Conservation (phyloP, 2,888 invertebrate genomes). For the Netelia melanura region DNA sequence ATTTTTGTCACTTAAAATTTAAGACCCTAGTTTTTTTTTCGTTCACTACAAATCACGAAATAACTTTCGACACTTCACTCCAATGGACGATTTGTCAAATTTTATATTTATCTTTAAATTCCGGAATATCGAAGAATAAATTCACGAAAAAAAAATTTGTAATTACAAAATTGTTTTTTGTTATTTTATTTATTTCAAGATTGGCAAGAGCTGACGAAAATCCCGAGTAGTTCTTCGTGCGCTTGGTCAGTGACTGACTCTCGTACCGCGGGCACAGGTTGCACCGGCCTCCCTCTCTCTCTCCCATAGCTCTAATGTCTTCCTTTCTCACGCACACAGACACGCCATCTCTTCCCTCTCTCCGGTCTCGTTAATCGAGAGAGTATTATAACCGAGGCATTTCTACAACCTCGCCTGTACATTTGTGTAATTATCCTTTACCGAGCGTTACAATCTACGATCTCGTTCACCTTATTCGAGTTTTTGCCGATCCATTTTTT, state of each 20-base stretch:
- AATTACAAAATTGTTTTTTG: neutral
- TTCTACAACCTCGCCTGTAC: conserved; percentile 6
- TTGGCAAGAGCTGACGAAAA: conserved; percentile 46
- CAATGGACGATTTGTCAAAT: neutral
- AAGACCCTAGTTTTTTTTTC: neutral
- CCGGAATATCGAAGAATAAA: neutral
- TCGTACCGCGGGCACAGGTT: conserved; percentile 75
- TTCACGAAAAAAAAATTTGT: neutral
- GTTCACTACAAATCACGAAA: neutral
- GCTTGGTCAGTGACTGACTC: conserved; percentile 83
- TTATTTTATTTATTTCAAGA: neutral
- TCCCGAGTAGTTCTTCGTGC: conserved; percentile 72
- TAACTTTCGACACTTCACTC: conserved; percentile 27
- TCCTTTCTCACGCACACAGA: conserved; percentile 71
- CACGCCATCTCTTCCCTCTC: conserved; percentile 34
- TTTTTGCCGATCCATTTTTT: conserved; percentile 15
- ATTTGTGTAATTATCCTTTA: conserved; percentile 46
- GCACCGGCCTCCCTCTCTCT: conserved; percentile 71
- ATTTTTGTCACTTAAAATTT: neutral
- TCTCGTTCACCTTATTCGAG: neutral
- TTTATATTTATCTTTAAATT: neutral
- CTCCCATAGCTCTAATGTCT: conserved; percentile 67
- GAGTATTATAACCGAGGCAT: conserved; percentile 1
- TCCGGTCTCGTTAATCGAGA: conserved; percentile 24
- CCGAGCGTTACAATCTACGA: conserved; percentile 33